Evolutionary conservation across 2,113 vertebrate species (phyloP).

Genomic region (Lichenostomus cassidix): DNA sequence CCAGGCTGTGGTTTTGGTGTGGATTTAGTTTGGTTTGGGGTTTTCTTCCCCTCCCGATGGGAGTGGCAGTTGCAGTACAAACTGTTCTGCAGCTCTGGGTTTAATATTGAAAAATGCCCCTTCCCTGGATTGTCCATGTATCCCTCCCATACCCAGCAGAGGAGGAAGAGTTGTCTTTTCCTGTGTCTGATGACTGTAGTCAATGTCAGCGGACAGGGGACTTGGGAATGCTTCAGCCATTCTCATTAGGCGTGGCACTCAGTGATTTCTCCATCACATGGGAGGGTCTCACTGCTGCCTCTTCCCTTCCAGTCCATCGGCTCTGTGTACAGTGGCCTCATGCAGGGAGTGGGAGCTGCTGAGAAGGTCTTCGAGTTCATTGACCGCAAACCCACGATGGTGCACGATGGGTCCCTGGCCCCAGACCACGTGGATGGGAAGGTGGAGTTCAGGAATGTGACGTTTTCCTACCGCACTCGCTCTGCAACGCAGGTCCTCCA

Average conservation of each 20-base stretch:
- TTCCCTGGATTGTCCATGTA: not conserved
- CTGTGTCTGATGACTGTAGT: not conserved
- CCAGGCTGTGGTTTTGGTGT: not conserved
- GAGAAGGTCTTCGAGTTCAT: constrained; percentile 98
- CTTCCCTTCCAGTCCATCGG: constrained; percentile 81
- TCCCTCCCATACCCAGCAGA: not conserved
- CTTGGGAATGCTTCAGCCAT: not conserved
- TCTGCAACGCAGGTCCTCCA: constrained; percentile 85
- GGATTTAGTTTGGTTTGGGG: not conserved
- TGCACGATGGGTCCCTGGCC: constrained; percentile 78
- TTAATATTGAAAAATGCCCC: not conserved
- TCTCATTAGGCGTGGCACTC: not conserved
- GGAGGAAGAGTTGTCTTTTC: not conserved
- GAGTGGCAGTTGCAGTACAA: not conserved
- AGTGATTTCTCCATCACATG: not conserved
- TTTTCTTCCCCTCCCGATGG: not conserved
- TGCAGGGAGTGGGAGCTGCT: constrained; percentile 94
- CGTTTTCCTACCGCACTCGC: constrained; percentile 88
- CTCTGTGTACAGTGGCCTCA: constrained; percentile 93
- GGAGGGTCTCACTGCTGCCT: not conserved
- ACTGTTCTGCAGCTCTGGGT: not conserved
- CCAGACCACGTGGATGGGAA: constrained; percentile 83
- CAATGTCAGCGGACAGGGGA: not conserved
- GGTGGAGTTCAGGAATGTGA: constrained; percentile 91
- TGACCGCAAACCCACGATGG: constrained; percentile 84